A percentile compares a stretch with the other conserved stretches of the same genome.
These are phyloP conservation scores for Melinopterus prodromus DNA, from an alignment of 2,888 invertebrate genomes.

Conservation along the genomic window DNA sequence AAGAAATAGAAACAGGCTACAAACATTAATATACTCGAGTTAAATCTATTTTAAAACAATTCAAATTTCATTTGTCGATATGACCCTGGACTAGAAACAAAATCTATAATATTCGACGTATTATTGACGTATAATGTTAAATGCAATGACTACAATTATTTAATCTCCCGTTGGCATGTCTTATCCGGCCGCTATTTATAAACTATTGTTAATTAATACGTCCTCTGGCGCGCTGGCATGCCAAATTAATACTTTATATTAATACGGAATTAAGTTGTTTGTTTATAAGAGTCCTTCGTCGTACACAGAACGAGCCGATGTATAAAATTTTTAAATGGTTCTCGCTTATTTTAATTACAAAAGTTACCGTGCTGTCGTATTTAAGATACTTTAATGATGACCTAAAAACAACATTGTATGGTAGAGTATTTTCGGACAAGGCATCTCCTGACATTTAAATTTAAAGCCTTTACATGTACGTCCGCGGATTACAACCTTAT, in stretches of 20 bases:
- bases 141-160: background rate
- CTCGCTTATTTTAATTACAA: background rate
- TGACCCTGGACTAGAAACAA: background rate
- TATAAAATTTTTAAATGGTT: background rate
- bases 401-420: background rate
- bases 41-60: no score
- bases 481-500: no score
- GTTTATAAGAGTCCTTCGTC: background rate
- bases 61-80: no score
- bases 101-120: background rate
- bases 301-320: background rate
- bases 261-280: slow-evolving; percentile 4
- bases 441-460: background rate
- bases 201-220: background rate
- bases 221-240: background rate
- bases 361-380: background rate
- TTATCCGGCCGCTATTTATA: background rate
- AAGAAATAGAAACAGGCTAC: no score
- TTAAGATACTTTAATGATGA: background rate
- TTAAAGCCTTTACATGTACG: no score
- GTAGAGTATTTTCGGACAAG: background rate
- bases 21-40: no score
- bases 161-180: background rate
- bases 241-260: background rate
- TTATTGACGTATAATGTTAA: background rate